Conservation (phyloP, 2,113 vertebrate species). For the Solea senegalensis region DNA sequence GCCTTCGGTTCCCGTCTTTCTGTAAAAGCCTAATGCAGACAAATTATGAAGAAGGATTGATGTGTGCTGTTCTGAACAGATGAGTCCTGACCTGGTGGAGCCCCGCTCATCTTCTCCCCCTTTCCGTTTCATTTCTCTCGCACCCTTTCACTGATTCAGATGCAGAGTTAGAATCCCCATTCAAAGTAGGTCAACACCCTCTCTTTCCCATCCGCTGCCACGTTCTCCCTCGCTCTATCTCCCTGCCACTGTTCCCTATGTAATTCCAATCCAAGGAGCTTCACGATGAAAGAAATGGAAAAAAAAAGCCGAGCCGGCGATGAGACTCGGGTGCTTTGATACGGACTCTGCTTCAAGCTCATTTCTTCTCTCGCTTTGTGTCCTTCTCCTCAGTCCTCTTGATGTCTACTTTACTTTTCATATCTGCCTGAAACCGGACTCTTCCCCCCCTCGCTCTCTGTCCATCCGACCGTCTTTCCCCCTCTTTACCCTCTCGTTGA, state of each 20-base stretch:
- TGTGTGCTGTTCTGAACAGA: conserved; percentile 17
- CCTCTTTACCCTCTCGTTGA: conserved; percentile 11
- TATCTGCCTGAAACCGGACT: not conserved
- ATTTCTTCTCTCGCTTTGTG: conserved; percentile 53
- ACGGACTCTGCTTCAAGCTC: conserved; percentile 49
- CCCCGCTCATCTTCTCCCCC: conserved; percentile 35
- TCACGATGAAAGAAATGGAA: not conserved
- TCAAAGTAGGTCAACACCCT: conserved; percentile 71
- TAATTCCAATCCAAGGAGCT: conserved; percentile 59
- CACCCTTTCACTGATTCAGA: conserved; percentile 39
- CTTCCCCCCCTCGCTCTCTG: not conserved
- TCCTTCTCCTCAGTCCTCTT: conserved; percentile 28
- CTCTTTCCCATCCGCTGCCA: conserved; percentile 33
- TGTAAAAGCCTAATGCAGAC: conserved; percentile 42
- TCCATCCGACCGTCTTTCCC: not conserved
- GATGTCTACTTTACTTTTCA: conserved; percentile 34
- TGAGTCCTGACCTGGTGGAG: conserved; percentile 7
- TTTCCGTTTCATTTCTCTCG: conserved; percentile 38
- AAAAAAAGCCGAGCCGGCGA: conserved; percentile 13
- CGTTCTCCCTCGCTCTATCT: conserved; percentile 37
- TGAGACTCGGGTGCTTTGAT: conserved; percentile 56
- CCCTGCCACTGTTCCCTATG: conserved; percentile 38
- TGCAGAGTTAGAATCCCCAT: conserved; percentile 59
- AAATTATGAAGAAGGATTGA: conserved; percentile 52
- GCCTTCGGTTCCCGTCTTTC: conserved; percentile 25